phyloP scores from a whole-genome alignment of 2,797 vertebrate species.

The Hylomyscus alleni region DNA sequence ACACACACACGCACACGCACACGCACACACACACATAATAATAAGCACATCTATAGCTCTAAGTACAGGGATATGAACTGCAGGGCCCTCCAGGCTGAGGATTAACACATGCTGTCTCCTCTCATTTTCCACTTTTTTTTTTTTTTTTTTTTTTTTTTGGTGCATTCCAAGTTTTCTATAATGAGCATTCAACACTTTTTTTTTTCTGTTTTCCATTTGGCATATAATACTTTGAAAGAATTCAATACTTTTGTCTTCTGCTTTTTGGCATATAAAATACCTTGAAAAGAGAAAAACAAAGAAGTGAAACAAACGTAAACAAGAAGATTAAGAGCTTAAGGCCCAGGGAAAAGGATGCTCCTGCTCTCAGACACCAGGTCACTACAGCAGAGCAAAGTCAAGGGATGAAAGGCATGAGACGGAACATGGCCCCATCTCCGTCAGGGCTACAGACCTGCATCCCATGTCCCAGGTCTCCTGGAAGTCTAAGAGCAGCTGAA shows the following conservation, averaged over 20 bases:
- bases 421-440: rapidly evolving
- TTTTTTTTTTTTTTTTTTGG: not conserved
- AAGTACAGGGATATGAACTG: not conserved
- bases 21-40: not conserved
- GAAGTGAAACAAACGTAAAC: constrained; percentile 37
- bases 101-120: not conserved
- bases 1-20: not conserved
- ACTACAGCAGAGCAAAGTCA: not conserved
- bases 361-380: not conserved
- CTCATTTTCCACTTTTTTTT: not conserved
- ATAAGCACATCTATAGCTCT: not conserved
- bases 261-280: not conserved
- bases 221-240: not conserved
- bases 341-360: not conserved
- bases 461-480: not conserved
- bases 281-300: constrained; percentile 28
- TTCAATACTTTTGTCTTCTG: not conserved
- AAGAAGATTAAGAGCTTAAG: not conserved
- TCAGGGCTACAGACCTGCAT: not conserved
- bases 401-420: not conserved
- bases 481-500: not conserved
- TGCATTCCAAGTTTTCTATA: constrained; percentile 30
- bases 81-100: not conserved
- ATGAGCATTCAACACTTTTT: not conserved
- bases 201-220: not conserved